Conservation (phyloP, 2,113 vertebrate species). For the Shinisaurus crocodilurus region DNA sequence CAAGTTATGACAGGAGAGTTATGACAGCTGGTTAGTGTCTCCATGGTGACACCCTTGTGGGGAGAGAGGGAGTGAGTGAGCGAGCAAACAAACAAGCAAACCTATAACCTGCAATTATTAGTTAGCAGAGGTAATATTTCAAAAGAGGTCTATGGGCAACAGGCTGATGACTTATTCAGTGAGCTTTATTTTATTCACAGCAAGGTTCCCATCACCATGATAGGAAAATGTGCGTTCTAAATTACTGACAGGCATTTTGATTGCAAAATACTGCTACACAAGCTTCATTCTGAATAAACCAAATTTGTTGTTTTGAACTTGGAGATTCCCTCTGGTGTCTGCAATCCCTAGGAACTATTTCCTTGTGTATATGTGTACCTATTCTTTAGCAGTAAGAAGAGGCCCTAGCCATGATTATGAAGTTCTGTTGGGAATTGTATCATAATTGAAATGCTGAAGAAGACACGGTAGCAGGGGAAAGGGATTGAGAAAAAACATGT, state of each 20-base stretch:
- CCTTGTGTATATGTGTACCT: conserved; percentile 63
- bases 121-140: neutral
- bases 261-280: neutral
- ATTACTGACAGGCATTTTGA: accelerated
- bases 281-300: conserved; percentile 42
- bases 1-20: neutral
- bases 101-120: neutral
- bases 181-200: neutral
- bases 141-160: neutral
- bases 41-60: neutral
- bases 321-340: conserved; percentile 26
- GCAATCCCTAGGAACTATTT: neutral
- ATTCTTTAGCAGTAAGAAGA: conserved; percentile 58
- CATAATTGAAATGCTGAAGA: conserved; percentile 67
- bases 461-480: neutral
- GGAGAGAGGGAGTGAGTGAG: too few species aligned
- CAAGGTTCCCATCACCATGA: neutral
- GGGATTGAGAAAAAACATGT: neutral
- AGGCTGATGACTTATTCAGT: neutral
- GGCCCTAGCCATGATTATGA: conserved; percentile 57
- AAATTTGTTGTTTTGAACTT: conserved; percentile 37
- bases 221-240: neutral
- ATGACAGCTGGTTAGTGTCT: too few species aligned
- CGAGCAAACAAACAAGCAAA: neutral
- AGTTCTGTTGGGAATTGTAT: conserved; percentile 61